These are phyloP conservation scores for Musca vetustissima DNA, from an alignment of 1,140 invertebrate genomes.

Conservation along the genomic window DNA sequence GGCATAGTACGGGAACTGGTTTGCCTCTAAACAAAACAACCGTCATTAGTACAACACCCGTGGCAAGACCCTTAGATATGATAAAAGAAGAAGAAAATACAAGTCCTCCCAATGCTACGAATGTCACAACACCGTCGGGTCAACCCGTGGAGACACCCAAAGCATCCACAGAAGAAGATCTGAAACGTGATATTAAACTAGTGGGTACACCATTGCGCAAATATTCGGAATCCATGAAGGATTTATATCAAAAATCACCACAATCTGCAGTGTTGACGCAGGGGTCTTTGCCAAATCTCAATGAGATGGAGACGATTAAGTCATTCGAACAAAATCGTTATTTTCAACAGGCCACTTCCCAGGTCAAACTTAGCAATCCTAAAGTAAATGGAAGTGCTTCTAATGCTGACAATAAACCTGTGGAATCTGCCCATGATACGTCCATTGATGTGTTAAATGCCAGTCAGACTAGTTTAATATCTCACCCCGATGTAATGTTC, in stretches of 20 bases:
- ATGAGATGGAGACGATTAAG: slow-evolving; percentile 45
- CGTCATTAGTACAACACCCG: slow-evolving; percentile 36
- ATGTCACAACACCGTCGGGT: background rate
- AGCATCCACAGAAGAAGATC: slow-evolving; percentile 26
- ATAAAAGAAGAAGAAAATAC: slow-evolving; percentile 44
- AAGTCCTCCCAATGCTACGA: slow-evolving; percentile 19
- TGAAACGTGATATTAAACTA: slow-evolving; percentile 44
- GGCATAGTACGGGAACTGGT: background rate
- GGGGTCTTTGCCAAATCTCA: slow-evolving; percentile 54
- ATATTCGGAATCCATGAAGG: slow-evolving; percentile 52
- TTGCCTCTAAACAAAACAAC: slow-evolving; percentile 41
- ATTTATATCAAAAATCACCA: slow-evolving; percentile 41
- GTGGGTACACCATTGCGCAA: slow-evolving; percentile 49
- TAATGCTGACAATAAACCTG: background rate
- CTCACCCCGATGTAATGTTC: slow-evolving; percentile 42
- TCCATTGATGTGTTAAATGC: slow-evolving; percentile 4
- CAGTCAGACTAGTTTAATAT: slow-evolving; percentile 38
- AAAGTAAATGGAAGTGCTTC: background rate
- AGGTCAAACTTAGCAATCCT: slow-evolving; percentile 6
- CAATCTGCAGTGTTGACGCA: slow-evolving; percentile 39
- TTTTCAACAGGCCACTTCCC: slow-evolving; percentile 30
- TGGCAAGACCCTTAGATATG: slow-evolving; percentile 37
- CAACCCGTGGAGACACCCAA: background rate
- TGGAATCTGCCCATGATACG: background rate
- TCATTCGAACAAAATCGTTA: slow-evolving; percentile 55